A percentile compares a stretch with the other conserved stretches of the same genome.
phyloP scores from a whole-genome alignment of 2,888 invertebrate species.

The Gonocerus acuteangulatus region DNA sequence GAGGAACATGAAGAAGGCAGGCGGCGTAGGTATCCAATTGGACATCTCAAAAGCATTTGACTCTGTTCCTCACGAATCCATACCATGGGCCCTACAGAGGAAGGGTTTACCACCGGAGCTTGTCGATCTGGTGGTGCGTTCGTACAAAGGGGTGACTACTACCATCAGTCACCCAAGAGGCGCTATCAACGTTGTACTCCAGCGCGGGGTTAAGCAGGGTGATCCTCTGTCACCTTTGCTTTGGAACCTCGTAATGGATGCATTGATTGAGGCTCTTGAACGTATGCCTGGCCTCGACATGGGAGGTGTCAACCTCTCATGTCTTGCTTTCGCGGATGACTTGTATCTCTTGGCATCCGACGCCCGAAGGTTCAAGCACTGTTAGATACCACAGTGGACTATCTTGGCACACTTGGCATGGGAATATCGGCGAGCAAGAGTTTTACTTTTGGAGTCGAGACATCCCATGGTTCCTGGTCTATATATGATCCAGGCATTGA shows the following conservation, averaged over 20 bases:
- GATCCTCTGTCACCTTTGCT: too few species aligned
- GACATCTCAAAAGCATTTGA: slow-evolving; percentile 38
- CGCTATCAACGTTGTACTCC: not conserved
- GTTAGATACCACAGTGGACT: not conserved
- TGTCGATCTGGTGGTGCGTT: slow-evolving; percentile 12
- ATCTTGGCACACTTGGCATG: slow-evolving; percentile 19
- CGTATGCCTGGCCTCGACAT: slow-evolving; percentile 3
- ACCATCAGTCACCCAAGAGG: too few species aligned
- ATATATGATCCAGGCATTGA: slow-evolving; percentile 39
- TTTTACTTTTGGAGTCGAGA: not conserved
- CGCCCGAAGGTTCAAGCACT: not conserved
- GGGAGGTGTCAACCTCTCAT: not conserved
- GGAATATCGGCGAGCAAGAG: slow-evolving; percentile 17
- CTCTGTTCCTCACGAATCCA: slow-evolving; percentile 34
- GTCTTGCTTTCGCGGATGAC: slow-evolving; percentile 31
- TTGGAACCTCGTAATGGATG: too few species aligned
- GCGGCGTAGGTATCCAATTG: slow-evolving; percentile 28
- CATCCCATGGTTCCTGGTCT: slow-evolving; percentile 39
- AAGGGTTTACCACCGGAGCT: too few species aligned
- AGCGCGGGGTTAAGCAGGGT: too few species aligned
- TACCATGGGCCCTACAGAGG: slow-evolving; percentile 6
- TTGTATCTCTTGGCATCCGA: slow-evolving; percentile 21
- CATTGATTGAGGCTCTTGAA: slow-evolving; percentile 8
- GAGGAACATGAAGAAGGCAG: not conserved
- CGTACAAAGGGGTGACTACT: slow-evolving; percentile 6